Conservation (phyloP, 2,888 invertebrate species). For the Drosophila bunnanda region DNA sequence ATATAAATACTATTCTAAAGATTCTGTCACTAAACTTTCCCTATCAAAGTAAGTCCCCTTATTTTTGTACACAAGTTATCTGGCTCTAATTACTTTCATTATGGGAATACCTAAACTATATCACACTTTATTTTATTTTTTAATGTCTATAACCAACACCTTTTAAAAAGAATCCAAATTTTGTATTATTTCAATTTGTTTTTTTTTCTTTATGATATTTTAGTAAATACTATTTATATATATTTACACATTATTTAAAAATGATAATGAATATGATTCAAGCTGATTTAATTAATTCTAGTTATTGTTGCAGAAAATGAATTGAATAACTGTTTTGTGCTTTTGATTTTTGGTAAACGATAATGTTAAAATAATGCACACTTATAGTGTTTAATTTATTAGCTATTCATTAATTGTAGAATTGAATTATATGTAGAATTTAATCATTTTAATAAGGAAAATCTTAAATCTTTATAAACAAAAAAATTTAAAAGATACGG, state of each 20-base stretch:
- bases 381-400: background rate
- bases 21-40: background rate
- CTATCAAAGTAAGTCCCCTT: background rate
- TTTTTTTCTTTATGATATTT: constrained; percentile 11
- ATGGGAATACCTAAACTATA: background rate
- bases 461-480: background rate
- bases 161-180: constrained; percentile 10
- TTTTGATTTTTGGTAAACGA: background rate
- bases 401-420: background rate
- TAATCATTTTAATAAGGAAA: no score
- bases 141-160: constrained; percentile 54
- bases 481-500: background rate
- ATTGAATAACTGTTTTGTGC: background rate
- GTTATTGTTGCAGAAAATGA: background rate
- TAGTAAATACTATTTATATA: background rate
- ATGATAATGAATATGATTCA: background rate
- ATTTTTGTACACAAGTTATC: background rate
- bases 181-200: background rate
- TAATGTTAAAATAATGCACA: background rate
- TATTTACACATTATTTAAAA: constrained; percentile 5
- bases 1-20: background rate
- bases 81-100: background rate
- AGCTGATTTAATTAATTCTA: background rate
- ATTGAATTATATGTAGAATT: background rate
- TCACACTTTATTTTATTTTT: background rate